Percentiles rank a stretch among this genome's conserved stretches.
Evolutionary conservation across 2,113 vertebrate genomes (phyloP).

Genomic region (Psilopogon haemacephalus): DNA sequence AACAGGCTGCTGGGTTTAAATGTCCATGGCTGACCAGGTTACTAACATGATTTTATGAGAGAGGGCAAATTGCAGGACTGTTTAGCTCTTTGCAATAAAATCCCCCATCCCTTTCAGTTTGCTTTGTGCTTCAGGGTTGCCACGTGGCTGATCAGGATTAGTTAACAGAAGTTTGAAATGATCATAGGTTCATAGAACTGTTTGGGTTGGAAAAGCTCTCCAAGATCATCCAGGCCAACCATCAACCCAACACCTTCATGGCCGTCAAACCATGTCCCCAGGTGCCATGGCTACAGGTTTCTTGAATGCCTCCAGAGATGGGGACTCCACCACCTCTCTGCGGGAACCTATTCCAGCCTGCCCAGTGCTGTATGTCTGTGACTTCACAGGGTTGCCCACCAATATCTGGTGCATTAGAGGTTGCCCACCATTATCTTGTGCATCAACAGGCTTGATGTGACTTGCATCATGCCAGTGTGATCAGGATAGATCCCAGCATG

Average conservation of each 20-base stretch:
- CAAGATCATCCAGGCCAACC: too few relatives aligned
- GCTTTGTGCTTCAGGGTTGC: not conserved
- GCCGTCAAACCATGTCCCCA: too few relatives aligned
- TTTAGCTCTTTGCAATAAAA: not conserved
- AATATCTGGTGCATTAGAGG: not conserved
- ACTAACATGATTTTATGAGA: slow-evolving; percentile 9
- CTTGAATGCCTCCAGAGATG: too few relatives aligned
- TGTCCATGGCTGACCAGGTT: not conserved
- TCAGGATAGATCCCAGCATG: not conserved
- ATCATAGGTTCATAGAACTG: too few relatives aligned
- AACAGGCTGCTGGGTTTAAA: not conserved
- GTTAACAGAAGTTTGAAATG: not conserved
- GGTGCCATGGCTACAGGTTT: too few relatives aligned
- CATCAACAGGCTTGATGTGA: not conserved
- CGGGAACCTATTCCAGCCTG: too few relatives aligned
- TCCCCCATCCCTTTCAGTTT: not conserved
- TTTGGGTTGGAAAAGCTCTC: too few relatives aligned
- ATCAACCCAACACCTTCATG: too few relatives aligned
- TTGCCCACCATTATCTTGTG: not conserved
- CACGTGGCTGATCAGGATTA: not conserved
- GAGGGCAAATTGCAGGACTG: not conserved
- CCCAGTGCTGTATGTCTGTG: not conserved
- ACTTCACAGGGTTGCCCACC: not conserved
- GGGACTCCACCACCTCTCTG: too few relatives aligned
- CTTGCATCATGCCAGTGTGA: not conserved